Evolutionary conservation across 2,113 vertebrate species (phyloP).

Genomic region (Eolophus roseicapilla): DNA sequence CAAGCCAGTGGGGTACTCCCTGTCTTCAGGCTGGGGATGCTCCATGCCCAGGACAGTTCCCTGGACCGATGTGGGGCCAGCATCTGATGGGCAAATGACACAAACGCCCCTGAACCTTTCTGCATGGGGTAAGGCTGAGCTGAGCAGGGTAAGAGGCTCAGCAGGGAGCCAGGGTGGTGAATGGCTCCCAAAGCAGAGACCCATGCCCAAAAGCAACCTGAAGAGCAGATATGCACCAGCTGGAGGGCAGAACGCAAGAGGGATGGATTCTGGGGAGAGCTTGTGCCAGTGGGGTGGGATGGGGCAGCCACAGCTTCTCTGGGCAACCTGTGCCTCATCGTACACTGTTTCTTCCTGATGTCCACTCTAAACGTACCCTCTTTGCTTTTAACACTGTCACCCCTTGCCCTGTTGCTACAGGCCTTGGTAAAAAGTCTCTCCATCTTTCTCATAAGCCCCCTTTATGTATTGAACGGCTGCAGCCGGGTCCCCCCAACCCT

Average conservation of each 20-base stretch:
- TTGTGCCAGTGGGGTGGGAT: too few species aligned
- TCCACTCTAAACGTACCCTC: background rate
- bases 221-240: too few species aligned
- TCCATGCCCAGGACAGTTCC: background rate
- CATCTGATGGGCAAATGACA: accelerated
- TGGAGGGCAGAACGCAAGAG: too few species aligned
- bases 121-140: background rate
- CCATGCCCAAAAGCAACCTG: too few species aligned
- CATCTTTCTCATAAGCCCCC: background rate
- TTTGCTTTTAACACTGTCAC: background rate
- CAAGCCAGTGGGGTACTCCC: background rate
- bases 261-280: too few species aligned
- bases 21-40: background rate
- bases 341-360: accelerated
- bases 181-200: too few species aligned
- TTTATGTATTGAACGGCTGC: background rate
- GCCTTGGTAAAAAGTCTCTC: background rate
- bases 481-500: background rate
- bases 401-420: background rate
- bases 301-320: background rate
- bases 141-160: too few species aligned
- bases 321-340: background rate
- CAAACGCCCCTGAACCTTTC: accelerated
- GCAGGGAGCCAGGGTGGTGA: too few species aligned
- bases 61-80: accelerated